Evolutionary conservation across 2,888 invertebrate species (phyloP).

Genomic region (Cheilosia grossa): DNA sequence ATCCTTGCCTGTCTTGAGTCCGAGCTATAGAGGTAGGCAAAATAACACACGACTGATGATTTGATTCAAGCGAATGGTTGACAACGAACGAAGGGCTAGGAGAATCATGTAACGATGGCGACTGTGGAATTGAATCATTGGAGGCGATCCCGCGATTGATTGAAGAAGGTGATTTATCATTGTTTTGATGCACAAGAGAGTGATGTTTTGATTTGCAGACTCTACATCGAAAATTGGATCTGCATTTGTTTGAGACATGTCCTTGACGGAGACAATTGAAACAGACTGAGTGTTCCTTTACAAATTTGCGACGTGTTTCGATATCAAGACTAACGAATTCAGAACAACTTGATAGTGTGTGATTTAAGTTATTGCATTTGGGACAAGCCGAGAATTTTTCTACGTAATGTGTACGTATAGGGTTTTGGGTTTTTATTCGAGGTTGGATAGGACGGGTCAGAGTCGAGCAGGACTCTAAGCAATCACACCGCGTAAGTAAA

Average conservation of each 20-base stretch:
- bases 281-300: not conserved
- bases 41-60: not conserved
- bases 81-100: not conserved
- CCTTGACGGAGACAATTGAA: not conserved
- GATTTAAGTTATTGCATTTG: not conserved
- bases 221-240: not conserved
- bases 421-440: not conserved
- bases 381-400: not conserved
- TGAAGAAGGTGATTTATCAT: not conserved
- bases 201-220: not conserved
- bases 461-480: not conserved
- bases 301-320: not conserved
- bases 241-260: not conserved
- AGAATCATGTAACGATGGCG: not conserved
- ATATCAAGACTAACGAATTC: not conserved
- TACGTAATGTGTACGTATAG: not conserved
- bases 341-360: not conserved
- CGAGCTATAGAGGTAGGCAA: not conserved
- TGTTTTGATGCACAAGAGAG: not conserved
- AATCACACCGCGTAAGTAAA: not conserved
- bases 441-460: not conserved
- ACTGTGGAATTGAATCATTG: not conserved
- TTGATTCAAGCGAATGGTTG: not conserved
- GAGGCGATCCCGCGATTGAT: not conserved
- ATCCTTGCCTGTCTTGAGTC: not conserved